Conservation (phyloP, 2,888 invertebrate species). For the Argynnis bischoffii region DNA sequence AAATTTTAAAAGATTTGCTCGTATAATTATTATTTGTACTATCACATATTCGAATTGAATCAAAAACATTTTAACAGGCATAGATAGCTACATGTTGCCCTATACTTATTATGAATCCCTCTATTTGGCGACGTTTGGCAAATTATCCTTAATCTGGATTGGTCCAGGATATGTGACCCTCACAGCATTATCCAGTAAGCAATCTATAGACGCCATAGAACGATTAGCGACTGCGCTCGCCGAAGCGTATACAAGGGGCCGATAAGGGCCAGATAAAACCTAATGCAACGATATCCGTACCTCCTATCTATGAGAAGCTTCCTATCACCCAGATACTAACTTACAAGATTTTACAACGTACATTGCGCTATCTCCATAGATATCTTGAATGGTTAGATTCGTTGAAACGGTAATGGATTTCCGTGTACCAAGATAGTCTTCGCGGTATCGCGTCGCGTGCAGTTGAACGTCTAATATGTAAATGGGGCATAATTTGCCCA, state of each 20-base stretch:
- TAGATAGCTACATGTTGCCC: conserved; percentile 1
- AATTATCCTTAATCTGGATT: conserved; percentile 69
- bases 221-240: conserved; percentile 70
- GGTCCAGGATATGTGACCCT: conserved; percentile 68
- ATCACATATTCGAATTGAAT: neutral
- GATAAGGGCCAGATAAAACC: conserved; percentile 63
- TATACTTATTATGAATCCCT: conserved; percentile 44
- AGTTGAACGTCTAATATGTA: conserved; percentile 42
- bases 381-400: conserved; percentile 53
- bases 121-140: conserved; percentile 65
- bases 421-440: conserved; percentile 49
- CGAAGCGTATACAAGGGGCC: conserved; percentile 57
- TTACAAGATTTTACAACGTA: conserved; percentile 47
- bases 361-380: conserved; percentile 56
- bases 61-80: neutral
- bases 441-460: conserved; percentile 49
- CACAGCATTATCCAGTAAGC: conserved; percentile 61
- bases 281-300: conserved; percentile 51
- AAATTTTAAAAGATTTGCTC: too few relatives aligned
- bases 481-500: conserved; percentile 58
- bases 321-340: conserved; percentile 33
- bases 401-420: conserved; percentile 67
- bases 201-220: conserved; percentile 65
- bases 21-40: too few relatives aligned
- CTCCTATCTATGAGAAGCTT: conserved; percentile 31